Base-by-base conservation (phyloP, 2,888 invertebrate genomes). In the Conomelus anceps region DNA sequence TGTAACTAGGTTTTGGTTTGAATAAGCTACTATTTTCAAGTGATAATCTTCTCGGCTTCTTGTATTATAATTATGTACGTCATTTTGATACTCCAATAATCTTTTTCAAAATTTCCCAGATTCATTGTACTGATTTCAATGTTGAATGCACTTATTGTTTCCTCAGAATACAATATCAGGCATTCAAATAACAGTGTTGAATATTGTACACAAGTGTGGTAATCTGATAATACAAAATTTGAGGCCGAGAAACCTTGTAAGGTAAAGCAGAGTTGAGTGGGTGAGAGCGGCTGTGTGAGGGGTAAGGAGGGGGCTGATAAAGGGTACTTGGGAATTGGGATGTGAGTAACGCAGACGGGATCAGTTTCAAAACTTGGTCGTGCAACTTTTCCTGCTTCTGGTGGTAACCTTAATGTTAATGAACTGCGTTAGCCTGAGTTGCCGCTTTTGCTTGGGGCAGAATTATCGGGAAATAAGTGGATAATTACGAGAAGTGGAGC, bases 401-500 rank as follows among this genome's bases (percentile, higher is more conserved):
- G 34, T 63, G n/a, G 63, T 63, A 63, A 63, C 63, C 86, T 86
- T 86, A 86, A 86, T 86, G 86, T 86, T 86, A 86, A 86, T 86
- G 86, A 86, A 86, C 86, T 86, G 63, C 63, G 63, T 7, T 34
- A n/a, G 63, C n/a, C n/a, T n/a, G 63, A 63, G 63, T 63, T 63
- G 63, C 86, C 85, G 24, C 85, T 22, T n/a, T 20, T 22, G 86
- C 86, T 22, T 11, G 4, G 24, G 86, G 86, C 26, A 26, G 26
- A 86, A 86, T 86, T 86, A 86, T 86, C 29, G 86, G 26, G 29
- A 86, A 86, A 86, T 86, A 86, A 86, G 86, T 86, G 86, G 86
- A 86, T 86, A 86, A 86, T 86, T 86, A 86, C 29, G 24, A 86
- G 24, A 86, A 86, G 86, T 29, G 29, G 86, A 26, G 86, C 63